Evolutionary conservation across 2,113 vertebrate species (phyloP).

Genomic region (Tachysurus vachellii): DNA sequence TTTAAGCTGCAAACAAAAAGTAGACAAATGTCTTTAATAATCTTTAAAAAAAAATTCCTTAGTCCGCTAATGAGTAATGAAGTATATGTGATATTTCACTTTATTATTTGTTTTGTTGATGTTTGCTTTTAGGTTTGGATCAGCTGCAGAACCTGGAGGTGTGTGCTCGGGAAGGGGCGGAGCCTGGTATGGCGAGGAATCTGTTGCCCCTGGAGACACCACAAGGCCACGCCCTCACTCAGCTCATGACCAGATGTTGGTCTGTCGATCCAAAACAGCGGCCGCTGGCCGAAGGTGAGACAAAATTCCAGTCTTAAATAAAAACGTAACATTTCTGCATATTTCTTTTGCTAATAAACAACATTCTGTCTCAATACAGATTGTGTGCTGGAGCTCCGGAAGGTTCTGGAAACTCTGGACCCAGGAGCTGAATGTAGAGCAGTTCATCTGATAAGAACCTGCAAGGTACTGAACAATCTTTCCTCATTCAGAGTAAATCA

Average conservation of each 20-base stretch:
- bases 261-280: slow-evolving; percentile 45
- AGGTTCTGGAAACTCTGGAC: slow-evolving; percentile 40
- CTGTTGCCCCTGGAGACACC: slow-evolving; percentile 35
- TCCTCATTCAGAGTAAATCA: neutral
- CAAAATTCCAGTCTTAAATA: neutral
- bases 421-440: slow-evolving; percentile 26
- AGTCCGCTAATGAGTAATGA: neutral
- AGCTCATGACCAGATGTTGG: slow-evolving; percentile 55
- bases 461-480: slow-evolving; percentile 49
- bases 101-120: neutral
- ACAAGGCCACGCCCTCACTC: slow-evolving; percentile 37
- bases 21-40: neutral
- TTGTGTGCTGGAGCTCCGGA: slow-evolving; percentile 52
- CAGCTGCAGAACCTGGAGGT: slow-evolving; percentile 38
- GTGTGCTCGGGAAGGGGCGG: neutral
- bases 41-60: neutral
- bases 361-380: slow-evolving; percentile 36
- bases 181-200: slow-evolving; percentile 6
- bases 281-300: slow-evolving; percentile 51
- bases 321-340: neutral
- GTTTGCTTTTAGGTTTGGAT: slow-evolving; percentile 33
- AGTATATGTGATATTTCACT: neutral
- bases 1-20: neutral
- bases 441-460: slow-evolving; percentile 40
- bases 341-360: neutral